phyloP scores from a whole-genome alignment of 2,797 vertebrate genomes.

The Chlorospingus semifuscus region DNA sequence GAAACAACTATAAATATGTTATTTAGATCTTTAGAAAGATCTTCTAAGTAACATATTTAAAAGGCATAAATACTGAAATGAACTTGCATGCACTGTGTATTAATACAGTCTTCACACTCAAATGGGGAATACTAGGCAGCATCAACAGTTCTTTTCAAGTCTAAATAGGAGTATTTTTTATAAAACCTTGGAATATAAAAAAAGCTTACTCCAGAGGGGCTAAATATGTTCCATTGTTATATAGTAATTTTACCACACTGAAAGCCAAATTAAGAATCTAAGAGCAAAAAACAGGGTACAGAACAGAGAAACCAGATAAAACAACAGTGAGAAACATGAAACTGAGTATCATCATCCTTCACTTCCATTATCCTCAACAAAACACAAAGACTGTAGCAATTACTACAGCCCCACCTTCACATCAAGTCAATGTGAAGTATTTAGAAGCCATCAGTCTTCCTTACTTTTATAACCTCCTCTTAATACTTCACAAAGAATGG shows the following conservation, averaged over 20 bases:
- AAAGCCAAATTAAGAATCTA: background rate
- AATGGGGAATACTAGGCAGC: background rate
- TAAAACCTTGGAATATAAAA: background rate
- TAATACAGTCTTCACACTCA: background rate
- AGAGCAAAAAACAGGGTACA: background rate
- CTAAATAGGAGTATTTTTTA: background rate
- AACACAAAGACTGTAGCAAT: background rate
- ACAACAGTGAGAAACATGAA: background rate
- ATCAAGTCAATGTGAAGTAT: background rate
- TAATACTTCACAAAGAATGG: background rate
- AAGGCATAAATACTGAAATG: background rate
- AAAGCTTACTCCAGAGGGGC: background rate
- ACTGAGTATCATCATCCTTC: background rate
- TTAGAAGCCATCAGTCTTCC: background rate
- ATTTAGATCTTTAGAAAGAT: background rate
- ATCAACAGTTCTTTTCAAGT: background rate
- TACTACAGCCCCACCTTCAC: background rate
- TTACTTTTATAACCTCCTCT: background rate
- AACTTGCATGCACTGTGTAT: background rate
- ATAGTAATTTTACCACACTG: background rate
- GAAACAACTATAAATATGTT: background rate
- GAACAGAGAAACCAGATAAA: background rate
- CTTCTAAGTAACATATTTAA: background rate
- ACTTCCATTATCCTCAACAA: background rate
- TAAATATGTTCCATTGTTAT: background rate